Conservation (phyloP, 2,888 invertebrate species). For the Thera britannica region DNA sequence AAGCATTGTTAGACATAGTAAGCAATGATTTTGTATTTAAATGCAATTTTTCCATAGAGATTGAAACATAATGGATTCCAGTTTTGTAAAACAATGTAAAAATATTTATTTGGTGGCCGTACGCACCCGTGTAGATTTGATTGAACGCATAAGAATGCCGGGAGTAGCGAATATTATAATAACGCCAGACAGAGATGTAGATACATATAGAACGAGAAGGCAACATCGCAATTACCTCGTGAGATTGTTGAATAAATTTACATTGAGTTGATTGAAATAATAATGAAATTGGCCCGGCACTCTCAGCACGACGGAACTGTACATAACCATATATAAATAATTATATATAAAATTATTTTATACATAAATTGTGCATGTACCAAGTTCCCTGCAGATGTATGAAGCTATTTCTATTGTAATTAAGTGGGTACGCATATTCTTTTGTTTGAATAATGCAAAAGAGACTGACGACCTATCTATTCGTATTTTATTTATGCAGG, state of each 20-base stretch:
- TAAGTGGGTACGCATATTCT: slow-evolving; percentile 57
- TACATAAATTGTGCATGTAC: slow-evolving; percentile 73
- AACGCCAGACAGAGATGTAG: slow-evolving; percentile 51
- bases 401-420: slow-evolving; percentile 72
- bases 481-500: background rate
- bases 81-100: slow-evolving; percentile 14
- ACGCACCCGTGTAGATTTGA: slow-evolving; percentile 73
- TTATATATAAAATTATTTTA: slow-evolving; percentile 82
- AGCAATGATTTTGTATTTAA: too few relatives aligned
- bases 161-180: slow-evolving; percentile 63
- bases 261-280: slow-evolving; percentile 85
- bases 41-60: too few relatives aligned
- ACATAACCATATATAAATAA: slow-evolving; percentile 78
- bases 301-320: slow-evolving; percentile 75
- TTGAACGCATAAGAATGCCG: slow-evolving; percentile 83
- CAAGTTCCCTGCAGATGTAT: slow-evolving; percentile 46
- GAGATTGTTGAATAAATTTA: slow-evolving; percentile 85
- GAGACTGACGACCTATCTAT: slow-evolving; percentile 12
- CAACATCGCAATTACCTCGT: slow-evolving; percentile 81
- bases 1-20: too few relatives aligned
- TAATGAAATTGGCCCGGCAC: slow-evolving; percentile 83
- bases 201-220: slow-evolving; percentile 56
- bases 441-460: slow-evolving; percentile 62
- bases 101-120: slow-evolving; percentile 35
- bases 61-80: slow-evolving; percentile 11